Evolutionary conservation across 1,140 invertebrate species (phyloP).

Genomic region (Nasonia vitripennis): DNA sequence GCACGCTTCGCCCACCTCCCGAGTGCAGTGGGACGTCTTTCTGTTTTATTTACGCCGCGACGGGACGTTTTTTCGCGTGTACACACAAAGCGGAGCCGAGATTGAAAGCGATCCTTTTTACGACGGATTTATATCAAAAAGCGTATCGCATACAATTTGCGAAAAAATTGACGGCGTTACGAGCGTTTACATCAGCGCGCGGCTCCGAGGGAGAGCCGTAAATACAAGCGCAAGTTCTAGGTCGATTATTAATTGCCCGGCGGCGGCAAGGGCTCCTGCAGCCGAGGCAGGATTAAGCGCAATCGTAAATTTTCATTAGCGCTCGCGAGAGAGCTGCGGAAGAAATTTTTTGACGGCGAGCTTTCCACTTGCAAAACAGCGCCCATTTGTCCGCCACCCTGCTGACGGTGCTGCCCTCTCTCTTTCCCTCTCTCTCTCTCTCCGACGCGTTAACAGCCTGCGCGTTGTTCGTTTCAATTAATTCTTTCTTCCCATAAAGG

Average conservation of each 20-base stretch:
- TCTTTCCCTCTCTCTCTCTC: too few species aligned
- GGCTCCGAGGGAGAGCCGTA: too few species aligned
- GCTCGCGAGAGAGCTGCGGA: not conserved
- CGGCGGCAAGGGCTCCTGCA: not conserved
- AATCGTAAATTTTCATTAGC: not conserved
- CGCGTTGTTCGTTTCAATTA: conserved; percentile 45
- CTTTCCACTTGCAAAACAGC: not conserved
- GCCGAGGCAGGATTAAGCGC: not conserved
- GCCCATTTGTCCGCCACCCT: not conserved
- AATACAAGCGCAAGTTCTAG: not conserved
- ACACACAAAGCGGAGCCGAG: too few species aligned
- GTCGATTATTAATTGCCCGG: not conserved
- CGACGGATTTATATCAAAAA: not conserved
- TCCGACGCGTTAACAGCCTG: not conserved
- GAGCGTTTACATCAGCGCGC: too few species aligned
- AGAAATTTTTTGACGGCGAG: not conserved
- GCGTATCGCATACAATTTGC: too few species aligned
- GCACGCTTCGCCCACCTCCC: not conserved
- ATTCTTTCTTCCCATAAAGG: conserved; percentile 16
- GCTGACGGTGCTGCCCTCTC: too few species aligned
- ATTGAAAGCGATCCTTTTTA: not conserved
- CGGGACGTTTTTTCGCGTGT: too few species aligned
- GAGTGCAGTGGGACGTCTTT: not conserved
- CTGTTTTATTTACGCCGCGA: not conserved
- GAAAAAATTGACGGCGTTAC: too few species aligned